phyloP scores from a whole-genome alignment of 2,113 vertebrate genomes.

The Platichthys flesus region DNA sequence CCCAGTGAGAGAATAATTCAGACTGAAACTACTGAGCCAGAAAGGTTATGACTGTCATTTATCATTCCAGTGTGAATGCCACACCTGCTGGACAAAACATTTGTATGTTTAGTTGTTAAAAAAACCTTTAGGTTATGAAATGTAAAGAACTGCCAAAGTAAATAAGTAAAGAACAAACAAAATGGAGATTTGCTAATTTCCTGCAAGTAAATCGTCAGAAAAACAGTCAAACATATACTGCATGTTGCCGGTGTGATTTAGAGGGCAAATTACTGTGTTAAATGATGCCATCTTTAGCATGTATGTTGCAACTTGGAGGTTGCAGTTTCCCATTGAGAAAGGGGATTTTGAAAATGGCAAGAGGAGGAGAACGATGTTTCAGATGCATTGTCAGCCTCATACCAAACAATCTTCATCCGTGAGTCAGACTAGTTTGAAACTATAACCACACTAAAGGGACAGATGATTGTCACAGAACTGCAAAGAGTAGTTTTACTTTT shows the following conservation, averaged over 20 bases:
- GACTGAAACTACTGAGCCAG: conserved; percentile 17
- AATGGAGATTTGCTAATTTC: too few species aligned
- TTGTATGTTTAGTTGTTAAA: neutral
- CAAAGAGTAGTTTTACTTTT: too few species aligned
- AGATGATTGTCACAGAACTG: neutral
- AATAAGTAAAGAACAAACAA: too few species aligned
- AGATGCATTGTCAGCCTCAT: neutral
- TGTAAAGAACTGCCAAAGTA: too few species aligned
- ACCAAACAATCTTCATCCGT: neutral
- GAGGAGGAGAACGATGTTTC: neutral
- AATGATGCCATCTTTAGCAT: too few species aligned
- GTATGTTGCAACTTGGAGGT: too few species aligned
- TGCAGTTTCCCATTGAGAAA: too few species aligned
- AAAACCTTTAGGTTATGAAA: neutral
- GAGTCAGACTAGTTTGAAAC: neutral
- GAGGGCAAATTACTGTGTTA: too few species aligned
- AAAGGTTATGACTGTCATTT: conserved; percentile 1
- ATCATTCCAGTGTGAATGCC: neutral
- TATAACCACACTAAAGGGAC: neutral
- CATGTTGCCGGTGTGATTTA: too few species aligned
- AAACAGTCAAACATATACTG: neutral
- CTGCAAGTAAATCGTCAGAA: neutral
- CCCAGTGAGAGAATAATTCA: conserved; percentile 19
- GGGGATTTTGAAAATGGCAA: too few species aligned
- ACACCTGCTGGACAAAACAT: neutral